A percentile compares a stretch with the other conserved stretches of the same genome.
These are phyloP conservation scores for Zalophus californianus DNA, from an alignment of 2,797 vertebrate species.

Conservation along the genomic window DNA sequence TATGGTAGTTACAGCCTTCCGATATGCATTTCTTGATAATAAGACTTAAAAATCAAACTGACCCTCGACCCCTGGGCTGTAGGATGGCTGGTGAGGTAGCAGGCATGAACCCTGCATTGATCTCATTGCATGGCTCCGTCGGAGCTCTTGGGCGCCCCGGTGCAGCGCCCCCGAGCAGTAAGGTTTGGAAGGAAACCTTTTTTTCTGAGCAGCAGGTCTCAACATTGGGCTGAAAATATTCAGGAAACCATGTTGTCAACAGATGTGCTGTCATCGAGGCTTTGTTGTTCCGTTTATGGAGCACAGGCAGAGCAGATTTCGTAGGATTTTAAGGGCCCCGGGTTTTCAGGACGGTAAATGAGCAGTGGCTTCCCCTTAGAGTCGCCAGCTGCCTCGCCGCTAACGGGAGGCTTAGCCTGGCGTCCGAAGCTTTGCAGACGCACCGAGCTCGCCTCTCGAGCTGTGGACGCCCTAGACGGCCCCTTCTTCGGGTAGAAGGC, in stretches of 20 bases:
- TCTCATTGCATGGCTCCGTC: accelerated
- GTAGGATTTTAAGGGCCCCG: background rate
- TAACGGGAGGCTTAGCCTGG: background rate
- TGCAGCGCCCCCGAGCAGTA: background rate
- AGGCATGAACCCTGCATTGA: accelerated
- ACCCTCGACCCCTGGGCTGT: no score
- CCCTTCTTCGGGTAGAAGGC: no score
- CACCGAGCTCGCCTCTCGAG: background rate
- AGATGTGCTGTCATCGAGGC: background rate
- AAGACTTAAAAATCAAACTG: accelerated
- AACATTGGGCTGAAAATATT: background rate
- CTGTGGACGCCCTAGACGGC: background rate
- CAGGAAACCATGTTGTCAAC: background rate
- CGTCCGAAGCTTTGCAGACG: background rate
- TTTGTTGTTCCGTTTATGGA: accelerated
- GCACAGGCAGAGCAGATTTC: background rate
- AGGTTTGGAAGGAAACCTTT: background rate
- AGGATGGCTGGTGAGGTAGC: background rate
- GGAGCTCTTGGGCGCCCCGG: background rate
- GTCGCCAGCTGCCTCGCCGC: background rate
- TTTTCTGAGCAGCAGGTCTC: background rate
- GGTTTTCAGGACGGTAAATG: accelerated
- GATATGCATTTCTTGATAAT: accelerated
- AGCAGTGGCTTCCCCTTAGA: background rate
- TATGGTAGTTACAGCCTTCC: accelerated